Base-by-base conservation (phyloP, 2,888 invertebrate genomes). In the Sinohyriopsis cumingii region DNA sequence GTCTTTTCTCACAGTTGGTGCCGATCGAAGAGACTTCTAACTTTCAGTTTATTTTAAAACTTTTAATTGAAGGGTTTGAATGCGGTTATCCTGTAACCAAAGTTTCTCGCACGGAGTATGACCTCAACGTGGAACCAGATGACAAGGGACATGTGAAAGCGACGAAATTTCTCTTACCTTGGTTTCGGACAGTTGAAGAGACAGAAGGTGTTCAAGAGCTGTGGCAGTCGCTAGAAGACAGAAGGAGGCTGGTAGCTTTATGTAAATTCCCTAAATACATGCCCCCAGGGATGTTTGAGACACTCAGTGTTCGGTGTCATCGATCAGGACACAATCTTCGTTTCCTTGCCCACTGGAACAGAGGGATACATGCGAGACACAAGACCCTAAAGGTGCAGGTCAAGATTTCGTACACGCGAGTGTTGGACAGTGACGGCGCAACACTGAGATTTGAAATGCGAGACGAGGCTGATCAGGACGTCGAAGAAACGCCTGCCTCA, bases 201-300 rank as follows among this genome's bases (percentile, higher is more conserved):
- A 84, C 87, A 1, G 74, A 78, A 15, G 74, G 75, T 6, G 76
- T 84, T 25, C 66, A 67, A 18, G 78, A 79, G 33, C 68, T 78
- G 64, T 86, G 83, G 82, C 73, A 73, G 25, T 70, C 68, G 3
- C 73, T 80, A 6, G 63, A 63, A 5, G 73, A 76, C 6, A 81
- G 79, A 55, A 75, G 81, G 28, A 74, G 77, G 25, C 67, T 87
- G 45, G 83, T 77, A 2, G 81, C 82, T 6, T 70, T 81, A 3
- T 76, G 82, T 73, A 78, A 80, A 22, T 88, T 89, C 67, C 87
- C 88, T 0, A 80, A 77, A 61, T 88, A 86, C 69, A 78, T 86
- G 72, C 89, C 88, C 0, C 87, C 87, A 1, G 89, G 89, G 2
- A 68, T 89, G 57, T 88, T 89, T 69, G 87, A 88, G 69, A 78